A percentile compares a stretch with the other conserved stretches of the same genome.
These are phyloP conservation scores for Enteromius treurensis DNA, from an alignment of 2,797 vertebrate genomes.

Conservation along the genomic window DNA sequence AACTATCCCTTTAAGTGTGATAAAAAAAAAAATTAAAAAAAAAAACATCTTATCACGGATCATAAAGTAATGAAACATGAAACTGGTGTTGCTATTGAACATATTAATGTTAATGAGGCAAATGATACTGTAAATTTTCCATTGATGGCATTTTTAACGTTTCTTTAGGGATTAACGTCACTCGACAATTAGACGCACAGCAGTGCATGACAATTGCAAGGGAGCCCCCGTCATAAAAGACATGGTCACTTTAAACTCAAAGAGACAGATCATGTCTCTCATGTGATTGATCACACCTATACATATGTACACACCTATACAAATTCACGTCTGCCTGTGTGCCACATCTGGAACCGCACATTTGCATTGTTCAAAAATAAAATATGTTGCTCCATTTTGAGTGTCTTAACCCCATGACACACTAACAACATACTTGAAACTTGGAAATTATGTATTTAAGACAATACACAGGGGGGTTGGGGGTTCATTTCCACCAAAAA, in stretches of 20 bases:
- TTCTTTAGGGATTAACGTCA: conserved; percentile 25
- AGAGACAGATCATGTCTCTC: conserved; percentile 19
- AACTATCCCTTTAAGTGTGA: conserved; percentile 3
- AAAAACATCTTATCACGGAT: not conserved
- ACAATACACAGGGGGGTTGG: not conserved
- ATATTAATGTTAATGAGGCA: conserved; percentile 39
- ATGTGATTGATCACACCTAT: conserved; percentile 29
- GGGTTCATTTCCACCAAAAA: not conserved
- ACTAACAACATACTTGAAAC: not conserved
- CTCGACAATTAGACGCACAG: conserved; percentile 19
- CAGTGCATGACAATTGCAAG: not conserved
- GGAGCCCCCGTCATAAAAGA: conserved; percentile 7
- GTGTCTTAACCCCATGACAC: not conserved
- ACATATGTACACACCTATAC: conserved; percentile 28
- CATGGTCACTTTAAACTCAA: conserved; percentile 28
- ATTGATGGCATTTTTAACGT: conserved; percentile 8
- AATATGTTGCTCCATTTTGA: conserved; percentile 10
- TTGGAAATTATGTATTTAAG: too few relatives aligned
- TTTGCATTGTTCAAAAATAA: not conserved
- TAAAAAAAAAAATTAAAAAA: not conserved
- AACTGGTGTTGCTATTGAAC: conserved; percentile 19
- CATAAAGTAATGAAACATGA: conserved; percentile 23
- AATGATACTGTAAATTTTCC: conserved; percentile 30
- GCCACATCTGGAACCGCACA: conserved; percentile 19
- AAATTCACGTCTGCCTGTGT: not conserved